phyloP scores from a whole-genome alignment of 2,888 invertebrate species.

The Epinotia demarniana region DNA sequence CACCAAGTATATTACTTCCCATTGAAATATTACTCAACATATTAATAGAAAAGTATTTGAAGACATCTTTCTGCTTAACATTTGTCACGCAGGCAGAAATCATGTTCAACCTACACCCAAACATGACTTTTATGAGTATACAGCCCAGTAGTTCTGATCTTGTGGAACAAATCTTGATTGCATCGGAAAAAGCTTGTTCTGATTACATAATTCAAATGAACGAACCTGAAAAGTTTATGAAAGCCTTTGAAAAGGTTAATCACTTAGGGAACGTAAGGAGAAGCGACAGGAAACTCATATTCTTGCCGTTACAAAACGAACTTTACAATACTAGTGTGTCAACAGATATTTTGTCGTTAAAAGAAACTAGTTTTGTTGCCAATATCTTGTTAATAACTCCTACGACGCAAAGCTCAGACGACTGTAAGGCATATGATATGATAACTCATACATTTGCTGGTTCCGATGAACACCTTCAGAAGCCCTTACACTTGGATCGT shows the following conservation, averaged over 20 bases:
- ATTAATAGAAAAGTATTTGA: constrained; percentile 64
- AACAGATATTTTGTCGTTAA: constrained; percentile 62
- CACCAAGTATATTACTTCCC: constrained; percentile 50
- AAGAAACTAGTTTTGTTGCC: constrained; percentile 66
- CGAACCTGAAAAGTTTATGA: constrained; percentile 69
- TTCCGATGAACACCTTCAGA: constrained; percentile 52
- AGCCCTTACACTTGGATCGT: constrained; percentile 66
- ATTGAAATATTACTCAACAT: constrained; percentile 66
- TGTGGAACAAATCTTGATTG: constrained; percentile 57
- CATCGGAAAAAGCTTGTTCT: constrained; percentile 78
- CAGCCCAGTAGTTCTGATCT: constrained; percentile 56
- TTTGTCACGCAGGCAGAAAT: constrained; percentile 64
- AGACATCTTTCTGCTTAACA: constrained; percentile 65
- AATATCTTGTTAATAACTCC: constrained; percentile 67
- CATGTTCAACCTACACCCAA: constrained; percentile 51
- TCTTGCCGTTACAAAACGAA: constrained; percentile 60
- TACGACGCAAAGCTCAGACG: constrained; percentile 43
- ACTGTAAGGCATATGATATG: constrained; percentile 64
- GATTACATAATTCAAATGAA: constrained; percentile 73
- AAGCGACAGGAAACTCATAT: constrained; percentile 75
- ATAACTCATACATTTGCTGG: constrained; percentile 77
- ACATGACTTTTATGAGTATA: constrained; percentile 57
- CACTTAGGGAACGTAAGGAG: constrained; percentile 71
- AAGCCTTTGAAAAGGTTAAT: constrained; percentile 68
- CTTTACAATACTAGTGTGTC: constrained; percentile 48